Evolutionary conservation across 2,113 vertebrate genomes (phyloP).

Genomic region (Labeo rohita): DNA sequence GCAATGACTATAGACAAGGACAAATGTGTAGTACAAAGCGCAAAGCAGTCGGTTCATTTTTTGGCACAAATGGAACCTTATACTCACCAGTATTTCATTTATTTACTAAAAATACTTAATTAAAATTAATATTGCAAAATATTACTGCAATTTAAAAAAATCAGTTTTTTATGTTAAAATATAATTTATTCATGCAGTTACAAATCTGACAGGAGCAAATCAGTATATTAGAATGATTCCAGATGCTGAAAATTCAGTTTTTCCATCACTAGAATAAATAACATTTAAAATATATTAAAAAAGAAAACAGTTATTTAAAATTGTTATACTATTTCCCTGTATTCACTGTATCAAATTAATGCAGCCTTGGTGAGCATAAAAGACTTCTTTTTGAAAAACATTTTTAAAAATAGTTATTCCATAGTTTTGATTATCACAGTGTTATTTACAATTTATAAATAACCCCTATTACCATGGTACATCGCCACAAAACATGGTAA

Average conservation of each 20-base stretch:
- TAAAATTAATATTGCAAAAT: not conserved
- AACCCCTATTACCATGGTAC: too few species aligned
- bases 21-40: too few species aligned
- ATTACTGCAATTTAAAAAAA: not conserved
- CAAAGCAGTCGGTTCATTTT: too few species aligned
- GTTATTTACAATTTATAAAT: too few species aligned
- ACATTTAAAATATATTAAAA: not conserved
- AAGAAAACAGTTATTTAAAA: not conserved
- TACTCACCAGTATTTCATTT: too few species aligned
- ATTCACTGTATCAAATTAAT: not conserved
- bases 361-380: not conserved
- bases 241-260: not conserved
- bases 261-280: not conserved
- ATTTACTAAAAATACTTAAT: too few species aligned
- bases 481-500: not conserved
- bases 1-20: too few species aligned
- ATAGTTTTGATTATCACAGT: not conserved
- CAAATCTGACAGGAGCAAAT: not conserved
- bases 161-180: not conserved
- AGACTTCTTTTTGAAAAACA: too few species aligned
- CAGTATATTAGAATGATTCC: too few species aligned
- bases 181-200: not conserved
- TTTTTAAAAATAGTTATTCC: too few species aligned
- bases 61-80: too few species aligned
- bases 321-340: not conserved